Evolutionary conservation across 2,797 vertebrate genomes (phyloP), one percentile per base, ranked within the genome.

Genomic region (Austrolebias charrua): DNA sequence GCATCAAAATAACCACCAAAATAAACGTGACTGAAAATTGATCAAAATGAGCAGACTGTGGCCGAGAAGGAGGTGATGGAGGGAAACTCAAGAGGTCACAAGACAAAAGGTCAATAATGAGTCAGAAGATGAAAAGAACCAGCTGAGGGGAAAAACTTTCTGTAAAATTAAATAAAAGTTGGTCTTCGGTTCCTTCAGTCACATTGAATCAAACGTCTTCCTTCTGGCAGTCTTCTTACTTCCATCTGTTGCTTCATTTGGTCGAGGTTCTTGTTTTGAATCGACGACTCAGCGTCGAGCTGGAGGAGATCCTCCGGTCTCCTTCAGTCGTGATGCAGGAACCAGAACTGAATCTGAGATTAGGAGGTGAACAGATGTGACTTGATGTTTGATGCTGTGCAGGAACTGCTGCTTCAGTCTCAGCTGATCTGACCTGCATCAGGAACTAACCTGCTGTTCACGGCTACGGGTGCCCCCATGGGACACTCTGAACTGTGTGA

Each of bases 11-110:
- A 24, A 24, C 24, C 24, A 24, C 24, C 24, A 24, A 24, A 24
- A 24, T 24, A 24, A 24, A 24, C 31, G 19, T 5, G 61, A 40
- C 29, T 54, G 58, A 53, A 76, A 24, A 24, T 24, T 35, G 72
- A 75, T 76, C 56, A 75, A 47, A 76, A 62, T 16, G 1, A 49
- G 4, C 19, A 48, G 60, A 56, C 46, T 75, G 60, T 48, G 53
- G 50, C 1, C 0, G 18, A 71, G 70, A 81, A 73, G 62, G 65
- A 66, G 57, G 31, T 10, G 69, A 76, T 60, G 75, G 38, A 40
- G 50, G 40, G 20, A 16, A 9, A 5, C 40, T 51, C 48, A 8
- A 4, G 31, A 72, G 49, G 61, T 58, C 40, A 33, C 13, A 10
- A 42, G 46, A 60, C 15, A 10, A 16, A 38, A 29, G 16, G 2